Evolutionary conservation across 2,797 vertebrate species (phyloP).

Genomic region (Gallinago stenura): DNA sequence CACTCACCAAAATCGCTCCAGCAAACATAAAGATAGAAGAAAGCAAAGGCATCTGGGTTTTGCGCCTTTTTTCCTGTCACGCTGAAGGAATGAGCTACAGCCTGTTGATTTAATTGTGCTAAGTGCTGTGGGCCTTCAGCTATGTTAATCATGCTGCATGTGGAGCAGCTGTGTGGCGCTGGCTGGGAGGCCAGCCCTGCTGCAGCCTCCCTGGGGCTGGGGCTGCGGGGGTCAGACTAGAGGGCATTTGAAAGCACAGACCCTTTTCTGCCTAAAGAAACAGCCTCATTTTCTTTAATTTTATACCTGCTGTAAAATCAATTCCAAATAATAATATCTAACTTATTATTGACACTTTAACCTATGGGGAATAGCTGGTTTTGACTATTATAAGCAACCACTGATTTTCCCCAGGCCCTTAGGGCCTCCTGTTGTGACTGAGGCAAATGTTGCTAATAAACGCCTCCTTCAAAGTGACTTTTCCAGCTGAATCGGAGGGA

Average conservation of each 20-base stretch:
- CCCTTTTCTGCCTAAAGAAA: neutral
- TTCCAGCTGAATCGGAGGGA: slow-evolving; percentile 70
- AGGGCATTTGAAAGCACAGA: neutral
- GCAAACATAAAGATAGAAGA: neutral
- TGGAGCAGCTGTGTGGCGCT: neutral
- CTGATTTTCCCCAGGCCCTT: slow-evolving; percentile 79
- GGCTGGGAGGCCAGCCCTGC: neutral
- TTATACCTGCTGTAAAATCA: slow-evolving; percentile 52
- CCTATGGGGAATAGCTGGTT: slow-evolving; percentile 36
- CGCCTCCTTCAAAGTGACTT: slow-evolving; percentile 78
- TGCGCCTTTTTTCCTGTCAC: neutral
- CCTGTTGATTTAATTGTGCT: neutral
- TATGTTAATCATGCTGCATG: neutral
- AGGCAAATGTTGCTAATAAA: slow-evolving; percentile 83
- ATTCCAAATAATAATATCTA: slow-evolving; percentile 34
- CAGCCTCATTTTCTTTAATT: neutral
- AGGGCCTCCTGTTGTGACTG: slow-evolving; percentile 79
- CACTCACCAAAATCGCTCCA: neutral
- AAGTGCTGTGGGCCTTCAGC: neutral
- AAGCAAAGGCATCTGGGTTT: neutral
- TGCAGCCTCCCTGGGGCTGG: neutral
- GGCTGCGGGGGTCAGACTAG: neutral
- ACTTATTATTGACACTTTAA: slow-evolving; percentile 63
- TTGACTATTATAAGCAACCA: slow-evolving; percentile 71
- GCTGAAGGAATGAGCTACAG: neutral